Conservation (phyloP, 2,888 invertebrate species). For the Aleiodes leptofemur region DNA sequence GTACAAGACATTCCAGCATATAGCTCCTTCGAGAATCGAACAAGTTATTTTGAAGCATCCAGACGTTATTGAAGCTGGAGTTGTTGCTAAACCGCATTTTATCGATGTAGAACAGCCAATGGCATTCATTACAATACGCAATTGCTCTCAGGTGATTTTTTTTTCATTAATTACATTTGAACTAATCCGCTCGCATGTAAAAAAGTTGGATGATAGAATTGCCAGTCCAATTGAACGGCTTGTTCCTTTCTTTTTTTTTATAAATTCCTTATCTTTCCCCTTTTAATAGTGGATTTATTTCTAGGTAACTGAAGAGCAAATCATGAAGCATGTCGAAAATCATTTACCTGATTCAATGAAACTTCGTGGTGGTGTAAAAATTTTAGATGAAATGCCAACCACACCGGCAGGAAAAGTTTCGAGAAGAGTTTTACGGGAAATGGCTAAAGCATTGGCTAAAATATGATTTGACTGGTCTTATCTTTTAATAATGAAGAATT, state of each 20-base stretch:
- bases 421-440: slow-evolving; percentile 44
- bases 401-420: slow-evolving; percentile 63
- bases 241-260: too few species aligned
- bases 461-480: too few species aligned
- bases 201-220: too few species aligned
- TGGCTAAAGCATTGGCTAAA: slow-evolving; percentile 16
- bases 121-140: slow-evolving; percentile 55
- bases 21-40: slow-evolving; percentile 63
- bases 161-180: slow-evolving; percentile 1
- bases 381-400: slow-evolving; percentile 62
- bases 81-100: slow-evolving; percentile 57
- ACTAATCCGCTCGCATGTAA: too few species aligned
- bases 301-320: slow-evolving; percentile 65
- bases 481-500: too few species aligned
- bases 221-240: too few species aligned
- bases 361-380: slow-evolving; percentile 65
- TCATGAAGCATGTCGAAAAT: slow-evolving; percentile 58
- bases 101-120: slow-evolving; percentile 61
- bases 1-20: slow-evolving; percentile 57
- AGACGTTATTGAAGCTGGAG: slow-evolving; percentile 60
- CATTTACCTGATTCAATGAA: slow-evolving; percentile 59
- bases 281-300: neutral
- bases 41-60: slow-evolving; percentile 58
- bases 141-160: neutral
- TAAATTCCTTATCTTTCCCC: too few species aligned